These are phyloP conservation scores for Triplophysa yarkandensis DNA, from an alignment of 2,797 vertebrate species.

Conservation along the genomic window DNA sequence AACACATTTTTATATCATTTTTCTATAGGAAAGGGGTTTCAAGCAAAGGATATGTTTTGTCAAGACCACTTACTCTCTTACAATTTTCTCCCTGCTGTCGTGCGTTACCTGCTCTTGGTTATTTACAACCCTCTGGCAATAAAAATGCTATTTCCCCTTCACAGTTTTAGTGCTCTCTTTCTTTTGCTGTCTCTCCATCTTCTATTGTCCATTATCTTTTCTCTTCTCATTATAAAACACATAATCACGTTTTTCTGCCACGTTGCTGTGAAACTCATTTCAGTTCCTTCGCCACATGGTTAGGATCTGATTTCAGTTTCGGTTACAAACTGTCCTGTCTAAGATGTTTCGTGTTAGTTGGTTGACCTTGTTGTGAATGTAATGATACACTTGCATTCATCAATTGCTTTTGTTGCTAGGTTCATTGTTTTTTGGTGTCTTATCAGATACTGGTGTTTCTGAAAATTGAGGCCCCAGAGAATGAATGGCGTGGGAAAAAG, in stretches of 20 bases:
- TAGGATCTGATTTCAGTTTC: conserved; percentile 35
- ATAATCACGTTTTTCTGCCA: conserved; percentile 9
- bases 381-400: conserved; percentile 17
- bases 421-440: conserved; percentile 2
- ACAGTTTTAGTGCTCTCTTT: conserved; percentile 9
- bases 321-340: neutral
- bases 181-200: neutral
- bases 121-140: conserved; percentile 12
- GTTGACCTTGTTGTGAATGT: conserved; percentile 3
- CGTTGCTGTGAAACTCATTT: conserved; percentile 29
- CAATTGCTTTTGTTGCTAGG: neutral
- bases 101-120: neutral
- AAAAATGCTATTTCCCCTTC: neutral
- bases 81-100: neutral
- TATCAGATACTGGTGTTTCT: neutral
- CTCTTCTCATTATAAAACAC: conserved; percentile 16
- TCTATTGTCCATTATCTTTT: neutral
- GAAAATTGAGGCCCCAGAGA: neutral
- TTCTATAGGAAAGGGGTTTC: neutral
- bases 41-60: neutral
- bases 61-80: neutral
- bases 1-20: neutral
- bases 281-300: conserved; percentile 10
- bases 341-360: conserved; percentile 14
- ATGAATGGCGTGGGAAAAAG: neutral